Base-by-base conservation (phyloP, 2,888 invertebrate species). In the Pilophorus perplexus region DNA sequence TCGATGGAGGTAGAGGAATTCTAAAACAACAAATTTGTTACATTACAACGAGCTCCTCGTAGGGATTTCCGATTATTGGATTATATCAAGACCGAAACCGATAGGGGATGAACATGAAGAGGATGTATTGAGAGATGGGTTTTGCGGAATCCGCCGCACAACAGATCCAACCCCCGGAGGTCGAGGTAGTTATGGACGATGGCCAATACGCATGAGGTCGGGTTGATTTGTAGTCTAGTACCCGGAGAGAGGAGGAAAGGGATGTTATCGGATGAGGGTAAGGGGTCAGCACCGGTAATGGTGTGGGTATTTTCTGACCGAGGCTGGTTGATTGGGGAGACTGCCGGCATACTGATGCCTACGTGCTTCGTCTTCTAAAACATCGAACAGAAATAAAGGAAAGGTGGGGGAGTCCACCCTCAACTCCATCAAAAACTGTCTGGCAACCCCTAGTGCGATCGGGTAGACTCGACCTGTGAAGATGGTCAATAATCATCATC, bases 301-400 rank as follows among this genome's bases (percentile, higher is more conserved):
- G 55, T 37, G 55, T 23, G 55, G 55, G 55, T 55, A 55, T 55
- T 55, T 55, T 55, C 55, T 38, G 55, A 37, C 55, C n/a, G n/a
- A n/a, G n/a, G 55, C 38, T 37, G 55, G 55, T 23, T 38, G 55
- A 38, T 55, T 55, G 33, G 55, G 55, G 55, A 28, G 22, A 38
- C 55, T 14, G 18, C 38, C 55, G 22, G 55, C 55, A 55, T 55
- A 55, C 55, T 55, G 55, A 55, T 55, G 55, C 55, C 55, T 55
- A 55, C 55, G 55, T 55, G 55, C 55, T 12, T 23, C 18, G 55
- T 55, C 55, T 55, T 55, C 37, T 55, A 55, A 55, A 55, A 55
- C 46, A 23, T 46, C 46, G 14, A 12, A 46, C 22, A 3, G 20
- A 10, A 8, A 12, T 10, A 16, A 22, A 44, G 16, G 44, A 18